These are phyloP conservation scores for Nesidiocoris tenuis DNA, from an alignment of 2,888 invertebrate species.

Conservation along the genomic window DNA sequence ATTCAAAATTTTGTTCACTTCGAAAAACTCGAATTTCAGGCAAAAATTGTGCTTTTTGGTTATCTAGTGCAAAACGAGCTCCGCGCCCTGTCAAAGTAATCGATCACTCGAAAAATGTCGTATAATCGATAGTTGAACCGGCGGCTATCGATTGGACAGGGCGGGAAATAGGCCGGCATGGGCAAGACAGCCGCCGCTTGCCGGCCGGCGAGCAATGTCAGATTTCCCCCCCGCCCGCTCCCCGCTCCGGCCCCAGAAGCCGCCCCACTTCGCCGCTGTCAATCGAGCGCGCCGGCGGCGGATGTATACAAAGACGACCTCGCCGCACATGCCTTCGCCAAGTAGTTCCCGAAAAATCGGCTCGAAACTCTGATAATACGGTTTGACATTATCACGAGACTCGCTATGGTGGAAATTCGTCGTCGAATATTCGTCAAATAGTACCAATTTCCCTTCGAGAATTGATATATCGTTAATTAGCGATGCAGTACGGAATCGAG, in stretches of 20 bases:
- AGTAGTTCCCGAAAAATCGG: background rate
- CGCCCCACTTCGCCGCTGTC: background rate
- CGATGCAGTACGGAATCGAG: background rate
- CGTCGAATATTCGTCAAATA: background rate
- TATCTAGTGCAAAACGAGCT: too few species aligned
- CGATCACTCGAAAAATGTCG: too few species aligned
- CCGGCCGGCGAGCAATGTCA: constrained; percentile 9
- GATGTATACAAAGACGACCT: background rate
- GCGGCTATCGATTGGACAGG: background rate
- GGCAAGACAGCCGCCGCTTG: background rate
- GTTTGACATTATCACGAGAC: background rate
- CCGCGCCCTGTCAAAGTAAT: too few species aligned
- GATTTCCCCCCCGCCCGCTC: background rate
- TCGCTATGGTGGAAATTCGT: background rate
- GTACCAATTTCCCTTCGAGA: background rate
- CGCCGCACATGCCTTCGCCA: constrained; percentile 13
- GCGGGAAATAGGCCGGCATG: constrained; percentile 22
- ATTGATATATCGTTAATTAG: background rate
- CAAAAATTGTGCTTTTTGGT: too few species aligned
- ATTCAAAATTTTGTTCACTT: too few species aligned
- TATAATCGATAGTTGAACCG: too few species aligned
- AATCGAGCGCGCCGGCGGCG: background rate
- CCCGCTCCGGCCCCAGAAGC: background rate
- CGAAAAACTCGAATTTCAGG: too few species aligned
- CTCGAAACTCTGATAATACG: constrained; percentile 22